Conservation (phyloP, 1,140 invertebrate genomes). For the Papilio polyxenes region DNA sequence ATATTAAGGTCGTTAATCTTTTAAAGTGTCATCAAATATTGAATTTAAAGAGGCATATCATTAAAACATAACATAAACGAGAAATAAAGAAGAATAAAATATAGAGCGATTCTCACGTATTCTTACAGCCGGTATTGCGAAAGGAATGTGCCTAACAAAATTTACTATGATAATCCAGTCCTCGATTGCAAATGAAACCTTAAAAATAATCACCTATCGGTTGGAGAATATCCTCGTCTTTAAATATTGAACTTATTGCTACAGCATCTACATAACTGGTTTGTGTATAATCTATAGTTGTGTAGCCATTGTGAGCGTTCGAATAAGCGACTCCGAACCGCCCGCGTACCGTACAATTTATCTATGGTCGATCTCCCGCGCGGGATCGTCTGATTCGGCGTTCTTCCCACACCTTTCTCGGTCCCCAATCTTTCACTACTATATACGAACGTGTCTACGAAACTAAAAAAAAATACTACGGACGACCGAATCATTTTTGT, state of each 20-base stretch:
- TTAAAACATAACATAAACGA: constrained; percentile 34
- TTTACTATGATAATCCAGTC: constrained; percentile 57
- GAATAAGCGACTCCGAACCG: constrained; percentile 49
- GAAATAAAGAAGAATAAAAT: constrained; percentile 49
- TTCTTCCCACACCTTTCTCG: constrained; percentile 75
- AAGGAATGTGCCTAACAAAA: constrained; percentile 46
- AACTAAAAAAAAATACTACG: constrained; percentile 63
- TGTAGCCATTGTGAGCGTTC: constrained; percentile 53
- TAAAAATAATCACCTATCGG: constrained; percentile 72
- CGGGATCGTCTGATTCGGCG: constrained; percentile 65
- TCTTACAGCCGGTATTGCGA: constrained; percentile 39
- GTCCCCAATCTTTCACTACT: constrained; percentile 56
- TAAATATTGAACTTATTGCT: constrained; percentile 65
- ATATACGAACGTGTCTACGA: constrained; percentile 48
- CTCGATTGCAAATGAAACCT: constrained; percentile 69
- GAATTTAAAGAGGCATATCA: constrained; percentile 20
- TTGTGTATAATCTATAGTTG: constrained; percentile 49
- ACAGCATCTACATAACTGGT: constrained; percentile 65
- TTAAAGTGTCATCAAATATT: constrained; percentile 32
- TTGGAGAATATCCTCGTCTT: constrained; percentile 61
- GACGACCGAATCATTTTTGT: constrained; percentile 60
- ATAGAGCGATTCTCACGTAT: constrained; percentile 40
- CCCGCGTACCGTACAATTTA: constrained; percentile 65
- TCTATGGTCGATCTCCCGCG: constrained; percentile 64
- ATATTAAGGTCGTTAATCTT: constrained; percentile 21